Percentiles rank a stretch among this genome's conserved stretches.
Evolutionary conservation across 1,140 invertebrate species (phyloP).

Genomic region (Bradysia coprophila): DNA sequence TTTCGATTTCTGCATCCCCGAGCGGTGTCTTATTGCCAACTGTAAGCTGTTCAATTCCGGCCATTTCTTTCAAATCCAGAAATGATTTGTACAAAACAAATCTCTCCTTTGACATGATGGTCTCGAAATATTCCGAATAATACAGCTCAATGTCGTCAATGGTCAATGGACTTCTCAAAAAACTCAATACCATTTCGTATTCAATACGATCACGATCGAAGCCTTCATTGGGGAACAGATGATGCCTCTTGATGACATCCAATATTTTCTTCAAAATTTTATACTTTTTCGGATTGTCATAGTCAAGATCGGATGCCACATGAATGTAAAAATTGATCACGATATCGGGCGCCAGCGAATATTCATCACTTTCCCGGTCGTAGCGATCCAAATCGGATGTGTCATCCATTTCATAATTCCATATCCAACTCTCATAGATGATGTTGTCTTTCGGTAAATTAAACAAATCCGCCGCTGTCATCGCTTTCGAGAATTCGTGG

Average conservation of each 20-base stretch:
- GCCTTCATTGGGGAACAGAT: conserved; percentile 18
- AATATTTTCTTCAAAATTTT: conserved; percentile 13
- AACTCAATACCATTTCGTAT: conserved; percentile 18
- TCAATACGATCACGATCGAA: conserved; percentile 22
- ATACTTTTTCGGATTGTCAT: conserved; percentile 8
- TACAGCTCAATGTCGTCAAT: conserved; percentile 9
- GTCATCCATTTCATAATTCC: conserved; percentile 4
- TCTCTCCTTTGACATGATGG: conserved; percentile 19
- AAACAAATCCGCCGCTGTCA: conserved; percentile 15
- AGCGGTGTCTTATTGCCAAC: conserved; percentile 9
- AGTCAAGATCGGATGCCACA: conserved; percentile 5
- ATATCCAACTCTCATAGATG: conserved; percentile 18
- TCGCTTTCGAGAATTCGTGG: conserved; percentile 15
- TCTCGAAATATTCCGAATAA: conserved; percentile 21
- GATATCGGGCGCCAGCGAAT: conserved; percentile 15
- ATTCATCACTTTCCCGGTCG: conserved; percentile 13
- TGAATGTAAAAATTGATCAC: conserved; percentile 18
- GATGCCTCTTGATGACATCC: conserved; percentile 18
- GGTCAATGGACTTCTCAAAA: conserved; percentile 10
- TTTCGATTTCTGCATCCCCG: conserved; percentile 9
- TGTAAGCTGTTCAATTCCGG: conserved; percentile 20
- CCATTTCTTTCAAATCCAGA: conserved; percentile 18
- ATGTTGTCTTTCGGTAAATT: conserved; percentile 17
- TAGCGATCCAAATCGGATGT: conserved; percentile 11
- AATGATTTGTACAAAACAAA: conserved; percentile 20